A percentile compares a stretch with the other conserved stretches of the same genome.
These are phyloP conservation scores for Heteromurus nitidus DNA, from an alignment of 2,888 invertebrate species.

Conservation along the genomic window DNA sequence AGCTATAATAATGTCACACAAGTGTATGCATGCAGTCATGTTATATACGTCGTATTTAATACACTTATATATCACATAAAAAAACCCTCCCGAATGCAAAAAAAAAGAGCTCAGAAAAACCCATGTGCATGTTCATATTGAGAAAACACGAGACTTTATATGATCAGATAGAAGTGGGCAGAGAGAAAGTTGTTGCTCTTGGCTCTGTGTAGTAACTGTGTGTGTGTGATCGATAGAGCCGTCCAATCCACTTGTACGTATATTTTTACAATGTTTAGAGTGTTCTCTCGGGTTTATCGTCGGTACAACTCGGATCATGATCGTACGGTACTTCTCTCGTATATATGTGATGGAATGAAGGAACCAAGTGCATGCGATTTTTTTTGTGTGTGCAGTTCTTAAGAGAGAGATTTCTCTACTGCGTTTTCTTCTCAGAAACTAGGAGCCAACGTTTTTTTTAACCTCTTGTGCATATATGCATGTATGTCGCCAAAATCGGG, in stretches of 20 bases:
- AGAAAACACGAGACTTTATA: neutral
- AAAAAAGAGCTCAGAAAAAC: neutral
- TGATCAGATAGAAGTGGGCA: neutral
- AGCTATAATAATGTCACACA: no score
- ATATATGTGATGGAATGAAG: no score
- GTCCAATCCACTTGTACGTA: constrained; percentile 62
- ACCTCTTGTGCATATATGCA: neutral
- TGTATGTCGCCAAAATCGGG: neutral
- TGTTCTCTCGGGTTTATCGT: constrained; percentile 49
- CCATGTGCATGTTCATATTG: no score
- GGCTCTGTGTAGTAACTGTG: neutral
- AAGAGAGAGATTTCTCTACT: no score
- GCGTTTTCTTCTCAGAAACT: no score
- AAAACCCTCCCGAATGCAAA: neutral
- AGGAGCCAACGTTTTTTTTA: no score
- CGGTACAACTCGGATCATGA: constrained; percentile 42
- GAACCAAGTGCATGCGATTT: no score
- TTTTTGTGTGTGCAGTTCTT: no score
- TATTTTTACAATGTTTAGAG: no score
- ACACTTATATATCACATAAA: no score
- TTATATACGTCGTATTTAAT: neutral
- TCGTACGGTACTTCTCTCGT: neutral
- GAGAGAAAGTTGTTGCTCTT: neutral
- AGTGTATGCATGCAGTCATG: neutral
- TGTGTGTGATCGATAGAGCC: constrained; percentile 58